These are phyloP conservation scores for Danio jaintianensis DNA, from an alignment of 2,797 vertebrate genomes.

Conservation along the genomic window DNA sequence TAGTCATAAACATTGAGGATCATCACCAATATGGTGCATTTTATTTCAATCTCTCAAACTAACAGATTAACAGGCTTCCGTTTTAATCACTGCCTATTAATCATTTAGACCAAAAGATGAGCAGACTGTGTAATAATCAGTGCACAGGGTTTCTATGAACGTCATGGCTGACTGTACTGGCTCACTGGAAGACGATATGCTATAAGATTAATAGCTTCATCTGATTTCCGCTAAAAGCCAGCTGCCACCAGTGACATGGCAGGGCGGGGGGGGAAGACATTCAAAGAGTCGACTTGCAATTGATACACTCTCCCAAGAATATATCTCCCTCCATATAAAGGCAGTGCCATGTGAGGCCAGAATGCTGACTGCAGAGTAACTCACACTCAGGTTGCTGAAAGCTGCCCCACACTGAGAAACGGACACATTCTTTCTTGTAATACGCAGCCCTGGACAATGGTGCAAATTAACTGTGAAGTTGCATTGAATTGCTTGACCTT, in stretches of 20 bases:
- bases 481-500: conserved; percentile 24
- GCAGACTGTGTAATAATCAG: conserved; percentile 29
- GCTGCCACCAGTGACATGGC: conserved; percentile 66
- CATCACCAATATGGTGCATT: neutral
- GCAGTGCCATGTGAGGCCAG: conserved; percentile 70
- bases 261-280: conserved; percentile 61
- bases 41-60: neutral
- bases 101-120: conserved; percentile 14
- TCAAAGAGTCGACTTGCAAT: conserved; percentile 78
- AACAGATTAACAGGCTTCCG: neutral
- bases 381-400: conserved; percentile 56
- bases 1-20: neutral
- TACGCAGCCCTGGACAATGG: conserved; percentile 14
- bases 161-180: conserved; percentile 26
- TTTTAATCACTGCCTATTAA: neutral
- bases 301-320: conserved; percentile 80
- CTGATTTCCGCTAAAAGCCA: conserved; percentile 70
- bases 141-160: conserved; percentile 45
- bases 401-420: conserved; percentile 19
- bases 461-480: conserved; percentile 9
- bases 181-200: conserved; percentile 61
- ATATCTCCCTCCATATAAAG: conserved; percentile 82
- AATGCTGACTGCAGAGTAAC: conserved; percentile 79
- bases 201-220: conserved; percentile 62
- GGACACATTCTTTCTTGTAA: conserved; percentile 25